Base-by-base conservation (phyloP, 1,140 invertebrate species). In the Dermatophagoides farinae region DNA sequence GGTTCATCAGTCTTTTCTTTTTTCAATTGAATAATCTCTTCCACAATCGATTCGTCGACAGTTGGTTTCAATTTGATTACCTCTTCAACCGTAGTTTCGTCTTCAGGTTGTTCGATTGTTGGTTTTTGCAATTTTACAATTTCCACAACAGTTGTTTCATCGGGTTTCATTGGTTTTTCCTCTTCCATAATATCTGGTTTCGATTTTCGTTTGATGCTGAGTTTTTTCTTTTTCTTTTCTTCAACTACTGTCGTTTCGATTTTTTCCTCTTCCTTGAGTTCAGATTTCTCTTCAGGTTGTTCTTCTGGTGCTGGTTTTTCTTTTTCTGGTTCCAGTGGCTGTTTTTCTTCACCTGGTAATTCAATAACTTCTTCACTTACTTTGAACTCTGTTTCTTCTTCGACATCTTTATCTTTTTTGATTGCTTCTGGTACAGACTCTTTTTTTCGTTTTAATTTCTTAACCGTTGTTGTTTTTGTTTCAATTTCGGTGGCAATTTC, bases 101-200 rank as follows among this genome's bases (percentile, higher is more conserved):
- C 31, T 31, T 31, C 31, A 49, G 67, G 61, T 58, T 68, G 67
- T 46, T 70, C 65, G 40, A 66, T 57, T 1, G 63, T 57, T 58
- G 70, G 64, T 46, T 46, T 16, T 10, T 4, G 5, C 39, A 71
- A 31, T 31, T 31, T 71, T 64, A 60, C 6, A 51, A 46, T 38
- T 18, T 20, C 40, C 20, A n/a, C n/a, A n/a, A 22, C 49, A 25
- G 67, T 40, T 23, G 64, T n/a, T n/a, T n/a, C n/a, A n/a, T n/a
- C n/a, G n/a, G 67, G 69, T 14, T 71, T 47, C 68, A 79, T 74
- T 62, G 77, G 74, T 25, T 75, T 72, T 61, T 71, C 70, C 52
- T 66, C 58, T 59, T 61, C 49, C 66, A 39, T 16, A 60, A 53
- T 37, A 25, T 52, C 59, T 12, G 52, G 50, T 37, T 53, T 41